Evolutionary conservation across 2,888 invertebrate species (phyloP), one percentile per base, ranked within the genome.

Genomic region (Pasiphila rectangulata): DNA sequence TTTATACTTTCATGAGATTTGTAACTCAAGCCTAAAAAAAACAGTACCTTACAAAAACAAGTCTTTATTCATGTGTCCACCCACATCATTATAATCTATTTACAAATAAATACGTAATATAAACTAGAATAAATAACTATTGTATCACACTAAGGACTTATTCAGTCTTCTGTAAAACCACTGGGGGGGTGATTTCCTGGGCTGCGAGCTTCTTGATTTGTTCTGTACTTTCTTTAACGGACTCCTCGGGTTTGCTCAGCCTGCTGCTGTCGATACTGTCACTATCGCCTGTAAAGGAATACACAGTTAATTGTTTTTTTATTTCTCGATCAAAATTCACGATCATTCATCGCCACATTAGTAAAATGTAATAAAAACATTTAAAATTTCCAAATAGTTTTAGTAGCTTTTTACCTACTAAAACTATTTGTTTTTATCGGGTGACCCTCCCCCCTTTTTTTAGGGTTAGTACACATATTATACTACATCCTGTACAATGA

Each of bases 111-210:
- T 17, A 21, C 2, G 25, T 27, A 27, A 36, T n/a, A n/a, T 24
- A 38, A 25, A n/a, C 46, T 47, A 37, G 56, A 67, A 64, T 72
- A 65, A 61, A 56, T 64, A 64, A 66, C 53, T 61, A 61, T 56
- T 44, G 34, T 67, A 77, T 74, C 73, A 72, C 77, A 72, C 72
- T 73, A 70, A 50, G 56, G 73, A 76, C 69, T 75, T 72, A 78
- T 71, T 82, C 81, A 82, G 82, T 78, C 82, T 82, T 82, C 21
- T 74, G 66, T 51, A 53, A 54, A 57, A 64, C 63, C 54, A 54
- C 47, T 35, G 61, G 63, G 36, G 61, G 57, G 52, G 61, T 67
- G 12, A 51, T 44, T 46, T 62, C 53, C 54, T 59, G 64, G 46
- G 49, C 56, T 46, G 66, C 67, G 36, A 53, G 54, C 23, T 60